These are phyloP conservation scores for Diaphora mendica DNA, from an alignment of 2,888 invertebrate species.

Conservation along the genomic window DNA sequence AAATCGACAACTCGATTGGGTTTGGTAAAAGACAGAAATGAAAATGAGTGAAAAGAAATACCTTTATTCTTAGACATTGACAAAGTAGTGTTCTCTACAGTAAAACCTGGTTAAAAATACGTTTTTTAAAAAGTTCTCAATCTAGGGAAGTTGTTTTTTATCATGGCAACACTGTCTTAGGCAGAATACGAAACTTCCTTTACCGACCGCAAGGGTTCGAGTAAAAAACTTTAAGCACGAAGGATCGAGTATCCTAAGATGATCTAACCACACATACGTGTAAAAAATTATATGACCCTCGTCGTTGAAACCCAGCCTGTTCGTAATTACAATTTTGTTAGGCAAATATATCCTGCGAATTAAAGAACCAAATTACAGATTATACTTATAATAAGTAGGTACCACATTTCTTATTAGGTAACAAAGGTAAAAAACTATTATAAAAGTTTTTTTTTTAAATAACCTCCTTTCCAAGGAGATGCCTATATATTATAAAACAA, in stretches of 20 bases:
- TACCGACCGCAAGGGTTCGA: conserved; percentile 70
- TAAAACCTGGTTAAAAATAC: too few species aligned
- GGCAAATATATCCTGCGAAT: conserved; percentile 32
- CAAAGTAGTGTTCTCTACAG: not conserved
- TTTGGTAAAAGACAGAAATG: too few species aligned
- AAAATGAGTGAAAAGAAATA: not conserved
- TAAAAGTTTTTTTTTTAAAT: too few species aligned
- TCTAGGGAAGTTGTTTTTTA: not conserved
- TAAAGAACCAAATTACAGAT: too few species aligned
- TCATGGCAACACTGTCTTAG: conserved; percentile 43
- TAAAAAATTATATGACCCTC: conserved; percentile 41
- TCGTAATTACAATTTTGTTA: conserved; percentile 37
- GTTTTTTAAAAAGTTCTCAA: not conserved
- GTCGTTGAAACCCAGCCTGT: conserved; percentile 17
- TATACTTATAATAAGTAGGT: too few species aligned
- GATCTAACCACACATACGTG: conserved; percentile 63
- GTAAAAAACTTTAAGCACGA: conserved; percentile 60
- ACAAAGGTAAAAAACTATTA: too few species aligned
- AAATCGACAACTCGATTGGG: too few species aligned
- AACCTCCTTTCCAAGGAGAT: too few species aligned
- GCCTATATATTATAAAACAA: too few species aligned
- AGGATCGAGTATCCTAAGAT: conserved; percentile 65
- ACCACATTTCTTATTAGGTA: too few species aligned
- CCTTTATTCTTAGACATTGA: not conserved
- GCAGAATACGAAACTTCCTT: conserved; percentile 74